Base-by-base conservation (phyloP, 2,888 invertebrate genomes). In the Caenorhabditis doughertyi region DNA sequence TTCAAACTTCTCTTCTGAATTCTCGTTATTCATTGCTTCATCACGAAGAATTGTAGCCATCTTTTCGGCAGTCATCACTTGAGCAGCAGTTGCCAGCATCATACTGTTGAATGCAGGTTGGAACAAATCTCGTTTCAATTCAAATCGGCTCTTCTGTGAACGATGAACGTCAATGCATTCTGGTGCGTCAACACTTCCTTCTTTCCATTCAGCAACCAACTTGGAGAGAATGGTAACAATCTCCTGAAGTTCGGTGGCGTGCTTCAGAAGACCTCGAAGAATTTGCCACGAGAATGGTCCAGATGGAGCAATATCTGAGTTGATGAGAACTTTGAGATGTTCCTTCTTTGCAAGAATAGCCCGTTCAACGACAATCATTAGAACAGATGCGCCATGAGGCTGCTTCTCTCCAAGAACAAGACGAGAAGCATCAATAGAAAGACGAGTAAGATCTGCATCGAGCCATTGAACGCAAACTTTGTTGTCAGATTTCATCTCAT, bases 401-500 rank as follows among this genome's bases (percentile, higher is more conserved):
- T 74, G 47, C 18, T 64, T 56, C 39, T 68, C 68, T 27, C 47
- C 70, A 11, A 67, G 58, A 27, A 56, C 65, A n/a, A 56, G 53
- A 23, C 58, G 64, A n/a, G 83, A 74, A n/a, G 81, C 71, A 71
- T 86, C 85, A 25, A 86, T 80, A 13, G 80, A 67, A 16, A 77
- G 80, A 35, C 85, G 70, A 7, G 55, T 73, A 13, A 68, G 58
- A 16, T 84, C 82, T 25, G 67, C 77, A 51, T 86, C 86, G 2
- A 86, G 72, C 86, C 86, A 86, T 16, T 81, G 64, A 51, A 84
- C 68, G 42, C 55, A 68, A 11, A 86, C 42, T 13, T 81, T 76
- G 9, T 65, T 53, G 49, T 81, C 71, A 5, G 21, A 5, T n/a
- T 70, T 35, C 49, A 85, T 49, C 8, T 79, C 44, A 13, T 81